phyloP scores from a whole-genome alignment of 2,888 invertebrate genomes.

The Hanleya hanleyi region DNA sequence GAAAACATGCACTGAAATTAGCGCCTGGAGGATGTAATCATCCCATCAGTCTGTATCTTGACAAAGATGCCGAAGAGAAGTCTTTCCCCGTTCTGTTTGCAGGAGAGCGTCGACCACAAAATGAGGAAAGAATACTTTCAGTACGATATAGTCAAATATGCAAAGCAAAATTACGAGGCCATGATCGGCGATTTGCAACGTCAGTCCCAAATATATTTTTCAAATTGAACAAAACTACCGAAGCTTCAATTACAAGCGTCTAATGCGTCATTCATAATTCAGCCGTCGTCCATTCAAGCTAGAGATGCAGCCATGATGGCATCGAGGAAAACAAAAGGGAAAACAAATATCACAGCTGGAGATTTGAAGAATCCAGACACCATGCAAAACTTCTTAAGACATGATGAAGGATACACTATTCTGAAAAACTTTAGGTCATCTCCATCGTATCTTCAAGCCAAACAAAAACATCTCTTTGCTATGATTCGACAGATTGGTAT shows the following conservation, averaged over 20 bases:
- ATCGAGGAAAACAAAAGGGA: conserved; percentile 23
- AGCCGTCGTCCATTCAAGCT: conserved; percentile 12
- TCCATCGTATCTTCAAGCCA: conserved; percentile 33
- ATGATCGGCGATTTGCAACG: conserved; percentile 27
- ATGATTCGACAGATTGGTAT: conserved; percentile 29
- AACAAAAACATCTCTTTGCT: conserved; percentile 31
- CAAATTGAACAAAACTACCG: conserved; percentile 32
- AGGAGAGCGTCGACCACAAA: not conserved
- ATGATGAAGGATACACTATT: conserved; percentile 29
- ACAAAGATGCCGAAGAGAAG: not conserved
- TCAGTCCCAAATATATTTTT: conserved; percentile 32
- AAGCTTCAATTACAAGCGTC: conserved; percentile 20
- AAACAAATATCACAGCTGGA: not conserved
- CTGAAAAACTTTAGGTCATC: conserved; percentile 26
- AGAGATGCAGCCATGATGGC: not conserved
- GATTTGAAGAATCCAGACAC: conserved; percentile 11
- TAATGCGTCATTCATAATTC: too few species aligned
- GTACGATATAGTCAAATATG: conserved; percentile 12
- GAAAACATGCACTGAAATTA: not conserved
- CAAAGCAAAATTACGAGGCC: conserved; percentile 28
- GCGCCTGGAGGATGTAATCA: not conserved
- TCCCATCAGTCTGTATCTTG: not conserved
- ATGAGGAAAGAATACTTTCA: not conserved
- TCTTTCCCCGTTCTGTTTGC: not conserved
- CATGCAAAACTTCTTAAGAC: conserved; percentile 4